Evolutionary conservation across 2,797 vertebrate genomes (phyloP), one percentile per base, ranked within the genome.

Genomic region (Phrynocephalus forsythii): DNA sequence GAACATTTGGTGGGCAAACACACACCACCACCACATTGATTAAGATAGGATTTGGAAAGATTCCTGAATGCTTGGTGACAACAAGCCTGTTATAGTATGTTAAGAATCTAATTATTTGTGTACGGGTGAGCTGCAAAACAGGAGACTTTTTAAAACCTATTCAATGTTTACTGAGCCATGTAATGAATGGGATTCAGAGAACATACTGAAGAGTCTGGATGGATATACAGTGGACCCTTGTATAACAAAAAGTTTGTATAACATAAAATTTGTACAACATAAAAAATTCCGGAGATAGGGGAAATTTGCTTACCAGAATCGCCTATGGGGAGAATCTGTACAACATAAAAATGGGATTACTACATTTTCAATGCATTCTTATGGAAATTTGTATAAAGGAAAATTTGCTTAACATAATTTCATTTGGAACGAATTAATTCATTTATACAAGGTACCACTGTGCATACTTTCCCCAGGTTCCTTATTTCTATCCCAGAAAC

Each of bases 181-280:
- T 88, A 79, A 83, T 88, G 33, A 79, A 87, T 88, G 52, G 50
- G 50, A 50, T 11, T 52, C 73, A 66, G 28, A 63, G 52, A 86
- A 33, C 15, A 79, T 28, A 10, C 11, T 60, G 44, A 44, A 86
- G 38, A 73, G 28, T 48, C 24, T 72, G 24, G 50, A 26, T 84
- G 60, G 20, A 24, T 11, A 71, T 78, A 44, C 38, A 44, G 38
- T 44, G 38, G 38, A 44, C 38, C 38, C 38, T 44, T 44, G 38
- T 44, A 44, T 44, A 44, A 44, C 38, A 44, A 44, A 44, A 3
- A 44, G 38, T 44, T 44, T 44, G 38, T 44, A 44, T 44, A 44
- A 44, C 38, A 44, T 44, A 44, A 44, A 44, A 44, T 44, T 44
- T 44, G 38, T 44, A 44, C 38, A 44, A 44, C 38, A 44, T 44